phyloP scores from a whole-genome alignment of 2,888 invertebrate species.

The Rhogogaster chlorosoma region DNA sequence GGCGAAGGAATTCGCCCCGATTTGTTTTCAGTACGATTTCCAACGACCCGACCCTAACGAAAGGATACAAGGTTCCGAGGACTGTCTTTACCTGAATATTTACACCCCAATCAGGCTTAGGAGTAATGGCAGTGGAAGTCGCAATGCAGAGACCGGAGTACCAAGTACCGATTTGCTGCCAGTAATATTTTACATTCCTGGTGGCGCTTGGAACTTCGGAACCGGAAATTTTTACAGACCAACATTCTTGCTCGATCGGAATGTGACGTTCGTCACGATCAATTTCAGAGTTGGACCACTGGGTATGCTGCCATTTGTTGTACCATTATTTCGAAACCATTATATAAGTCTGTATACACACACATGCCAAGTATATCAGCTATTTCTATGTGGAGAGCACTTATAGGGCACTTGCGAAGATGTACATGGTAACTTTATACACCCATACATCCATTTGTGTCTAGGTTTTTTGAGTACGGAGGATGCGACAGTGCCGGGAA shows the following conservation, averaged over 20 bases:
- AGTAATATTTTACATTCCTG: constrained; percentile 62
- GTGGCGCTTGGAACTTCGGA: constrained; percentile 81
- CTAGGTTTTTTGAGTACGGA: constrained; percentile 88
- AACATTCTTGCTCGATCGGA: constrained; percentile 80
- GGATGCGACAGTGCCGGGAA: constrained; percentile 84
- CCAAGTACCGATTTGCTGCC: constrained; percentile 51
- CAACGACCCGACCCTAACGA: constrained; percentile 56
- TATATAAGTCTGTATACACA: not conserved
- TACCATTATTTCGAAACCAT: not conserved
- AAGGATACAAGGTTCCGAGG: constrained; percentile 70
- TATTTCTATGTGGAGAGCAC: not conserved
- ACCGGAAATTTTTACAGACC: constrained; percentile 80
- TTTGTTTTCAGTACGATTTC: constrained; percentile 70
- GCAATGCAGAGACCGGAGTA: not conserved
- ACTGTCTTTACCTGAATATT: constrained; percentile 72
- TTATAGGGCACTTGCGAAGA: too few species aligned
- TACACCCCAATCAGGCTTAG: constrained; percentile 59
- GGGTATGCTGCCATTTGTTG: constrained; percentile 73
- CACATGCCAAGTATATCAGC: not conserved
- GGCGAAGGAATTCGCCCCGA: constrained; percentile 67
- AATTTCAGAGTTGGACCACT: constrained; percentile 86
- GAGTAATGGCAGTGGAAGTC: not conserved
- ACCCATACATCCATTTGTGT: constrained; percentile 75
- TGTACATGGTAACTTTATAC: constrained; percentile 63
- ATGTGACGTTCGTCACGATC: constrained; percentile 83